Percentiles rank a stretch among this genome's conserved stretches.
These are phyloP conservation scores for Meliscaeva auricollis DNA, from an alignment of 2,888 invertebrate species.

Conservation along the genomic window DNA sequence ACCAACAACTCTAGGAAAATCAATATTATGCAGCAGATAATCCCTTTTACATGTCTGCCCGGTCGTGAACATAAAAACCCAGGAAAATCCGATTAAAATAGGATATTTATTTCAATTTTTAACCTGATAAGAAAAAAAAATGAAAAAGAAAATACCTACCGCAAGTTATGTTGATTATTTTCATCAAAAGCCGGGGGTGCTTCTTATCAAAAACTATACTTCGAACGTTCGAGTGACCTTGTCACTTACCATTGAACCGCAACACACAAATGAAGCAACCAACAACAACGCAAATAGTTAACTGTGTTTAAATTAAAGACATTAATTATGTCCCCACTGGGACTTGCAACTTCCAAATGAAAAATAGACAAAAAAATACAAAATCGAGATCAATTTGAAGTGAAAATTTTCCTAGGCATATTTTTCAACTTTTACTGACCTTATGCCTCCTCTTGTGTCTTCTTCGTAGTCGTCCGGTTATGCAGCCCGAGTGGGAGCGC, in stretches of 20 bases:
- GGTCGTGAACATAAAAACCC: neutral
- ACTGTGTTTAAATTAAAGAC: neutral
- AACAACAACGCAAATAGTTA: neutral
- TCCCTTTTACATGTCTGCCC: neutral
- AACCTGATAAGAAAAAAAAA: neutral
- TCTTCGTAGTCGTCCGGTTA: slow-evolving; percentile 34
- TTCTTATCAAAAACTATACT: slow-evolving; percentile 25
- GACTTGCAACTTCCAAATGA: neutral
- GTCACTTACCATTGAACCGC: slow-evolving; percentile 50
- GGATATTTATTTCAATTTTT: neutral
- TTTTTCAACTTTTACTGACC: slow-evolving; percentile 72
- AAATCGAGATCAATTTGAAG: slow-evolving; percentile 28
- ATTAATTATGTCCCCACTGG: slow-evolving; percentile 7
- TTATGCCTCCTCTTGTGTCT: slow-evolving; percentile 61
- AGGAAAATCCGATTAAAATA: neutral
- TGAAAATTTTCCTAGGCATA: slow-evolving; percentile 63
- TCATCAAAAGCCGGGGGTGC: slow-evolving; percentile 23
- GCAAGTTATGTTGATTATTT: slow-evolving; percentile 5
- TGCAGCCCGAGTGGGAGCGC: slow-evolving; percentile 62
- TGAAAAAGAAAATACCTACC: slow-evolving; percentile 4
- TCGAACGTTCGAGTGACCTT: slow-evolving; percentile 47
- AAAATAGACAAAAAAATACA: slow-evolving; percentile 17
- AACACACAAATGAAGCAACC: neutral
- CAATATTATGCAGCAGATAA: slow-evolving; percentile 8
- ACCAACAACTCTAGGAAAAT: slow-evolving; percentile 32